Conservation (phyloP, 1,140 invertebrate genomes). For the Amyelois transitella region DNA sequence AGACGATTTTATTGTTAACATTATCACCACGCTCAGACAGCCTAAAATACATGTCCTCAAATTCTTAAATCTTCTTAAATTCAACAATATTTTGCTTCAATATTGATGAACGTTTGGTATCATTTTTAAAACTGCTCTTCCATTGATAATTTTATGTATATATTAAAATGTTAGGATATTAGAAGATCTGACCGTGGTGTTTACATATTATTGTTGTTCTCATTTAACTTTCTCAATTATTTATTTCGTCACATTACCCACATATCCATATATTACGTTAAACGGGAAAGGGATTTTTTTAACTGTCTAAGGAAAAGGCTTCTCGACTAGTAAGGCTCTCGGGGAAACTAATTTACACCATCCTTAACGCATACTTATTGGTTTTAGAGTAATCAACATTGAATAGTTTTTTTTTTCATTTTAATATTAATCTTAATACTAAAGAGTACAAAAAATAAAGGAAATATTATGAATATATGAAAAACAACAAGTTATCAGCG, state of each 20-base stretch:
- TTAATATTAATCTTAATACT: conserved; percentile 72
- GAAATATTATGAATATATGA: conserved; percentile 73
- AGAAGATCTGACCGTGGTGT: not conserved
- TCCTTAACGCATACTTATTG: conserved; percentile 65
- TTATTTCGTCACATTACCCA: conserved; percentile 15
- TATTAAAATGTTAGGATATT: not conserved
- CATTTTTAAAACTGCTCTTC: not conserved
- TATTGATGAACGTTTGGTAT: not conserved
- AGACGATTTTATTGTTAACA: conserved; percentile 25
- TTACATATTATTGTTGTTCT: conserved; percentile 19
- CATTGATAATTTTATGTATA: not conserved
- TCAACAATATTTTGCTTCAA: no score
- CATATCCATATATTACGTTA: conserved; percentile 29
- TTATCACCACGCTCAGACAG: not conserved
- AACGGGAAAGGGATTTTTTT: conserved; percentile 40
- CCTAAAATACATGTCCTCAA: not conserved
- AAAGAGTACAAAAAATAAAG: conserved; percentile 75
- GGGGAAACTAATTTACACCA: conserved; percentile 65
- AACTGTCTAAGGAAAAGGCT: conserved; percentile 68
- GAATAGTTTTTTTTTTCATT: conserved; percentile 63
- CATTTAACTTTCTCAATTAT: conserved; percentile 14
- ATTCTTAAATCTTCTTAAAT: no score
- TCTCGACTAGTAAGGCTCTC: conserved; percentile 64
- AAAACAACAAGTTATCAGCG: conserved; percentile 72
- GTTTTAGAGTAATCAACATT: conserved; percentile 72